Evolutionary conservation across 2,113 vertebrate species (phyloP).

Genomic region (Poecilia latipinna): DNA sequence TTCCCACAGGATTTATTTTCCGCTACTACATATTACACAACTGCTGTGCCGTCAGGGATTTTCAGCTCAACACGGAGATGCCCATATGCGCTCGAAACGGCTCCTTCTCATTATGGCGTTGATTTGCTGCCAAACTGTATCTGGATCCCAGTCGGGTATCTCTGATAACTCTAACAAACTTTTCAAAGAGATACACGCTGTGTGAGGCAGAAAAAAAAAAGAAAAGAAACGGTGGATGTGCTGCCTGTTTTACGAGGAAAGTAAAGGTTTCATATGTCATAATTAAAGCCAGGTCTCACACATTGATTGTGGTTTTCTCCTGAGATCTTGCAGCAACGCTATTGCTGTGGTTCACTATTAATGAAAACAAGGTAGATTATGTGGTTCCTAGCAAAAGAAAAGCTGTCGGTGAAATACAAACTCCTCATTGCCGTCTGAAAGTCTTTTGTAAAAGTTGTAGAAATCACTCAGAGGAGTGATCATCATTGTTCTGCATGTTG

Average conservation of each 20-base stretch:
- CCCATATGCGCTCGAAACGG: slow-evolving; percentile 10
- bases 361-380: slow-evolving; percentile 19
- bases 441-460: neutral
- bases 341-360: slow-evolving; percentile 16
- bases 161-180: slow-evolving; percentile 9
- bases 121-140: slow-evolving; percentile 37
- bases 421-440: neutral
- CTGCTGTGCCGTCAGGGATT: neutral
- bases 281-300: slow-evolving; percentile 23
- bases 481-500: slow-evolving; percentile 18
- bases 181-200: slow-evolving; percentile 2
- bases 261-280: slow-evolving; percentile 19
- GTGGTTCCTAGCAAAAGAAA: slow-evolving; percentile 10
- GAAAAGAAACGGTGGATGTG: neutral
- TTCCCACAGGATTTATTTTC: slow-evolving; percentile 7
- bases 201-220: neutral
- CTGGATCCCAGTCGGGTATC: slow-evolving; percentile 26
- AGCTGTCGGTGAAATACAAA: neutral
- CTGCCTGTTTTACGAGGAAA: slow-evolving; percentile 10
- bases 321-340: slow-evolving; percentile 23
- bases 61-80: neutral
- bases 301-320: slow-evolving; percentile 26
- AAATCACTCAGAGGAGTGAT: slow-evolving; percentile 18
- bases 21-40: slow-evolving; percentile 2
- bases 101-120: slow-evolving; percentile 8